phyloP scores from a whole-genome alignment of 2,797 vertebrate genomes.

The Gymnopithys bicolor region DNA sequence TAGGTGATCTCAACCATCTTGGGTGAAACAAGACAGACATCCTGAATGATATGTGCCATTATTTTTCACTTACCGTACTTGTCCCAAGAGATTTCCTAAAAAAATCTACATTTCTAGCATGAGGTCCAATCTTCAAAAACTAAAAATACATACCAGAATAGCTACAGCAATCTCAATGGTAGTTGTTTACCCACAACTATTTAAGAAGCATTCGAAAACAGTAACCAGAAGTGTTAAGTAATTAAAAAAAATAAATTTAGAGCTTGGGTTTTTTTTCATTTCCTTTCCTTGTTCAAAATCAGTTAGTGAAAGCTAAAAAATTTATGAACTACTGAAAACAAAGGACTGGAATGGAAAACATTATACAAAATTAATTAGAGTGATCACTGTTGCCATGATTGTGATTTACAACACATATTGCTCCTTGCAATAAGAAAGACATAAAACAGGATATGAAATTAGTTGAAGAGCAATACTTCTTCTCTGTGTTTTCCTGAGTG shows the following conservation, averaged over 20 bases:
- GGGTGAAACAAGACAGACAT: neutral
- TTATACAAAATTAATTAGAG: slow-evolving; percentile 22
- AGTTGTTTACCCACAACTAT: neutral
- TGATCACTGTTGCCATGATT: neutral
- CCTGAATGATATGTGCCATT: fast-evolving
- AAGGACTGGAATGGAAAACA: neutral
- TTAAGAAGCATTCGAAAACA: neutral
- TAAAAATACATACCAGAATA: neutral
- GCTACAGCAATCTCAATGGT: neutral
- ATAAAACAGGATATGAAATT: slow-evolving; percentile 32
- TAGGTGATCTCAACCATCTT: neutral
- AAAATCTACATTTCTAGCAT: neutral
- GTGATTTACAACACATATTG: slow-evolving; percentile 12
- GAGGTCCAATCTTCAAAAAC: neutral
- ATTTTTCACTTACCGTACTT: neutral
- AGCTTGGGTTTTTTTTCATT: neutral
- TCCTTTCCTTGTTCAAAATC: slow-evolving; percentile 3
- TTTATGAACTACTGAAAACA: slow-evolving; percentile 25
- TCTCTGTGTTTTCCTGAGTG: neutral
- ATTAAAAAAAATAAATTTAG: neutral
- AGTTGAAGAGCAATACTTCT: neutral
- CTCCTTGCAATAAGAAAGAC: neutral
- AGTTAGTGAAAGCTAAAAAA: slow-evolving; percentile 27
- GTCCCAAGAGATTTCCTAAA: neutral
- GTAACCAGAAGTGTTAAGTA: neutral